phyloP scores from a whole-genome alignment of 2,888 invertebrate species.

The Petrolisthes cinctipes region DNA sequence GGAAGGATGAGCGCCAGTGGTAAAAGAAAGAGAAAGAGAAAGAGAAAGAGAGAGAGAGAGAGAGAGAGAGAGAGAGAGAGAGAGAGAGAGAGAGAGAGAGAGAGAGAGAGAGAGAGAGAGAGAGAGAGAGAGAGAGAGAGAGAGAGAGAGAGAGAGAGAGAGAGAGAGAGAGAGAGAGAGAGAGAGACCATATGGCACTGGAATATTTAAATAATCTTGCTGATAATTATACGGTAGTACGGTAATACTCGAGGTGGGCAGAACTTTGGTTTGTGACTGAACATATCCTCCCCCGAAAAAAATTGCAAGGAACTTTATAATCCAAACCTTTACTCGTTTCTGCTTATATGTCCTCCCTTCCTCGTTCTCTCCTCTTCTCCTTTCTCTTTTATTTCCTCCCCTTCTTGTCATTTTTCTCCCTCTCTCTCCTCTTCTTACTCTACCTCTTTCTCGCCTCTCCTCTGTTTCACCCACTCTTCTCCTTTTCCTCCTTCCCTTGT shows the following conservation, averaged over 20 bases:
- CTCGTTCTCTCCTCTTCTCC: not conserved
- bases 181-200: not conserved
- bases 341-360: not conserved
- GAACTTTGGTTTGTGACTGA: not conserved
- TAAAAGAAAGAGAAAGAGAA: not conserved
- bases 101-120: constrained; percentile 27
- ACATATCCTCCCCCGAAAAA: not conserved
- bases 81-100: constrained; percentile 2
- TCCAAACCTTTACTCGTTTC: not conserved
- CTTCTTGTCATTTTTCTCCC: not conserved
- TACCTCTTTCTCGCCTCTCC: not conserved
- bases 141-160: constrained; percentile 29
- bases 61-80: constrained; percentile 11
- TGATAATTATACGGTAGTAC: not conserved
- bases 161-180: constrained; percentile 28
- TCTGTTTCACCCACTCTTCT: not conserved
- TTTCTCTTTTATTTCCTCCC: not conserved
- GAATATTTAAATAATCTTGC: too few relatives aligned
- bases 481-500: not conserved
- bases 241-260: not conserved
- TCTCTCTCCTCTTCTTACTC: not conserved
- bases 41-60: not conserved
- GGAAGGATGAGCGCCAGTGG: not conserved
- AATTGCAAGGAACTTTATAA: not conserved
- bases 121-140: constrained; percentile 32